Conservation (phyloP, 2,797 vertebrate genomes). For the Acrossocheilus wenchowensis region DNA sequence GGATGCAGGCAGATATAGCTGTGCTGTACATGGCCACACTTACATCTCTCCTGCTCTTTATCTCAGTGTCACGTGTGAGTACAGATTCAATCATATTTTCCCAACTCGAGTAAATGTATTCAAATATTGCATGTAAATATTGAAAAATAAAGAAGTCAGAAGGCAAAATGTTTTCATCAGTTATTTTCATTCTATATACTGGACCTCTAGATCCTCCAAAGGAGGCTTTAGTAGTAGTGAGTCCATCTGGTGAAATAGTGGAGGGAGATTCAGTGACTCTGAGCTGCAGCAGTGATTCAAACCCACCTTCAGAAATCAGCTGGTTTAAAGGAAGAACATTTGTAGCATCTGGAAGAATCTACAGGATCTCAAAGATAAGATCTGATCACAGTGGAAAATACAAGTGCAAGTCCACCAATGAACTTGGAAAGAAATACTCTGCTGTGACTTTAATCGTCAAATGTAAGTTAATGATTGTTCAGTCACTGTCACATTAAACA, state of each 20-base stretch:
- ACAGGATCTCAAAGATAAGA: background rate
- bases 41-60: background rate
- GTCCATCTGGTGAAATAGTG: background rate
- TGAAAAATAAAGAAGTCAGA: too few species aligned
- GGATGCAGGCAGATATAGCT: constrained; percentile 1
- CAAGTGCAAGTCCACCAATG: background rate
- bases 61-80: background rate
- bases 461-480: too few species aligned
- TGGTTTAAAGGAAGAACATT: too few species aligned
- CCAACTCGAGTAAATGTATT: too few species aligned
- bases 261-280: constrained; percentile 4
- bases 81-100: background rate
- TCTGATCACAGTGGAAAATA: background rate
- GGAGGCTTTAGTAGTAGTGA: background rate
- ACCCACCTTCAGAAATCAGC: too few species aligned
- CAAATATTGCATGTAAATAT: too few species aligned
- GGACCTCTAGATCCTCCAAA: constrained; percentile 12
- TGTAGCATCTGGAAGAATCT: too few species aligned
- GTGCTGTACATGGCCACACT: background rate
- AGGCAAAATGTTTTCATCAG: too few species aligned
- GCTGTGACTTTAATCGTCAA: background rate
- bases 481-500: too few species aligned
- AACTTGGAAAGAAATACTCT: background rate
- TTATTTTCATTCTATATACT: too few species aligned
- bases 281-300: background rate